Conservation (phyloP, 1,140 invertebrate species). For the Asobara japonica region DNA sequence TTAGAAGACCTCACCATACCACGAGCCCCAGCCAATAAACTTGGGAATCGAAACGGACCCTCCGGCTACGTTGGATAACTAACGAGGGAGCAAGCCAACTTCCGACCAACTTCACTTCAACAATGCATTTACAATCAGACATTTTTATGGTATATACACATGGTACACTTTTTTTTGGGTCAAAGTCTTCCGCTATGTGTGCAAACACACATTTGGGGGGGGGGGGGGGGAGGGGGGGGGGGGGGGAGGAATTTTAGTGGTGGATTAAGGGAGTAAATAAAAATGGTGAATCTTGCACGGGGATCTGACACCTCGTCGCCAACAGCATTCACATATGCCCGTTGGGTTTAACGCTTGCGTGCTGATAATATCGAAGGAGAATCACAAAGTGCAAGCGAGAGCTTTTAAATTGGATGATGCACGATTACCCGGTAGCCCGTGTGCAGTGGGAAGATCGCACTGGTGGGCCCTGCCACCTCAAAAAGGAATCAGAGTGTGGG, state of each 20-base stretch:
- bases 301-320: conserved; percentile 8
- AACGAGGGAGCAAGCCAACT: conserved; percentile 4
- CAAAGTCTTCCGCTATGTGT: neutral
- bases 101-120: neutral
- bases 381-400: conserved; percentile 23
- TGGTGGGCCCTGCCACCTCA: conserved; percentile 17
- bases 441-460: neutral
- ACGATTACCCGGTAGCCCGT: conserved; percentile 36
- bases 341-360: conserved; percentile 17
- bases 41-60: conserved; percentile 21
- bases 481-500: neutral
- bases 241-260: neutral
- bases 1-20: neutral
- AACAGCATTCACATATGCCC: neutral
- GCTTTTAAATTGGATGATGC: conserved; percentile 39
- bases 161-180: neutral
- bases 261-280: neutral
- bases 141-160: neutral
- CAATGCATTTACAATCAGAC: neutral
- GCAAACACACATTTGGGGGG: too few relatives aligned
- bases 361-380: conserved; percentile 32
- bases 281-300: conserved; percentile 20
- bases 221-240: too few relatives aligned
- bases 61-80: conserved; percentile 21
- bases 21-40: conserved; percentile 20